These are phyloP conservation scores for Actinernus sp. DNA, from an alignment of 92 coral and sea anemone genomes.

Conservation along the genomic window DNA sequence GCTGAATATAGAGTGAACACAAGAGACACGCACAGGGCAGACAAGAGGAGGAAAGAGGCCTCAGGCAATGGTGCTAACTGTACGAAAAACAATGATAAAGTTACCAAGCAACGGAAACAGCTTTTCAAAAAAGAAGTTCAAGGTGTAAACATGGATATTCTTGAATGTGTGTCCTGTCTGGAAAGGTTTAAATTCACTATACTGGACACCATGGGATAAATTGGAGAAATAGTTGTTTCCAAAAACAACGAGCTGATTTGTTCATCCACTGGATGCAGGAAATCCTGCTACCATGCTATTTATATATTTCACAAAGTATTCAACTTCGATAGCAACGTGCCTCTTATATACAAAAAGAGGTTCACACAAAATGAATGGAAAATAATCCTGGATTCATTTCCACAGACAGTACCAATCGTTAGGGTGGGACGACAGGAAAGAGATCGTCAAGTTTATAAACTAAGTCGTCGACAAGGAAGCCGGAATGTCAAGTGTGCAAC, in stretches of 20 bases:
- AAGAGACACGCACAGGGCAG: constrained; percentile 9
- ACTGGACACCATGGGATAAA: constrained; percentile 50
- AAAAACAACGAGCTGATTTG: constrained; percentile 22
- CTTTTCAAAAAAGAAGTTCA: too few species aligned
- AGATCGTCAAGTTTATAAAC: too few species aligned
- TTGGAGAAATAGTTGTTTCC: constrained; percentile 18
- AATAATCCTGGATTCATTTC: constrained; percentile 34
- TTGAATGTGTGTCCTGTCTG: constrained; percentile 24
- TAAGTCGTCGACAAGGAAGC: too few species aligned
- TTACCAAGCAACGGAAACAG: constrained; percentile 8
- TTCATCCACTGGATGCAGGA: constrained; percentile 15
- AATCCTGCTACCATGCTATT: constrained; percentile 21
- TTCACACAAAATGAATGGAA: constrained; percentile 34
- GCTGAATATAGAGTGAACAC: too few species aligned
- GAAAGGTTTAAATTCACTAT: constrained; percentile 21
- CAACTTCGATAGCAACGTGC: constrained; percentile 11
- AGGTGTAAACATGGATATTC: constrained; percentile 34
- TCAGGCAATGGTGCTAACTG: background rate
- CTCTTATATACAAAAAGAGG: constrained; percentile 18
- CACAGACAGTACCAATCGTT: constrained; percentile 26
- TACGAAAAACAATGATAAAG: constrained; percentile 13
- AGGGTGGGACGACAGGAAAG: too few species aligned
- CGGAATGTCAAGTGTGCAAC: too few species aligned
- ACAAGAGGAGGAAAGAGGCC: background rate
- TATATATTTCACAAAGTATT: constrained; percentile 34